Evolutionary conservation across 2,797 vertebrate species (phyloP).

Genomic region (Danio choprae): DNA sequence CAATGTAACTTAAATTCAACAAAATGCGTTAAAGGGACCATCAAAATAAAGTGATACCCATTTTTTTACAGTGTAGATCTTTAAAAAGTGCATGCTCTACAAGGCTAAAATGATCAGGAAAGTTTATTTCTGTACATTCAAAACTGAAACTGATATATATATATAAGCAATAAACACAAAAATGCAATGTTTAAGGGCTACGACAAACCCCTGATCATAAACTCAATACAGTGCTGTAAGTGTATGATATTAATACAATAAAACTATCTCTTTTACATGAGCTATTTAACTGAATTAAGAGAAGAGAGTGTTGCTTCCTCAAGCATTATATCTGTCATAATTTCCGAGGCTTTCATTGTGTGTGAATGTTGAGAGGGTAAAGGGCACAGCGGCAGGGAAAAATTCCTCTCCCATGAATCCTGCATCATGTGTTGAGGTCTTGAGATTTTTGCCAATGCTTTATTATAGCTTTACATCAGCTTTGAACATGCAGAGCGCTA

Average conservation of each 20-base stretch:
- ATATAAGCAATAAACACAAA: no score
- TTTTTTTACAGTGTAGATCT: no score
- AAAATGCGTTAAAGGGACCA: no score
- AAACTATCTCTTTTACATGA: neutral
- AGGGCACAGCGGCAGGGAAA: neutral
- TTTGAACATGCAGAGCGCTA: neutral
- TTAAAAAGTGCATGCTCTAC: no score
- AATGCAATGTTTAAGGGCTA: neutral
- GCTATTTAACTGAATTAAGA: conserved; percentile 9
- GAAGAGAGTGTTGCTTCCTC: neutral
- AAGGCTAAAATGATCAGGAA: no score
- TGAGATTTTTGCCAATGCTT: neutral
- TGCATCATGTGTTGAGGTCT: neutral
- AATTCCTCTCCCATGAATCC: neutral
- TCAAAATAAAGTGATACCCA: no score
- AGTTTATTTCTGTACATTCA: no score
- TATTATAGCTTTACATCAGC: neutral
- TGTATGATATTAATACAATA: neutral
- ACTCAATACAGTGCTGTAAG: neutral
- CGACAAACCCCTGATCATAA: neutral
- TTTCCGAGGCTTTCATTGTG: neutral
- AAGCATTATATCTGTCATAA: neutral
- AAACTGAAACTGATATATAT: no score
- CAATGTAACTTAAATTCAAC: no score
- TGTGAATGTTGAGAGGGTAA: neutral